These are phyloP conservation scores for Bombus pyrosoma DNA, from an alignment of 1,140 invertebrate species.

Conservation along the genomic window DNA sequence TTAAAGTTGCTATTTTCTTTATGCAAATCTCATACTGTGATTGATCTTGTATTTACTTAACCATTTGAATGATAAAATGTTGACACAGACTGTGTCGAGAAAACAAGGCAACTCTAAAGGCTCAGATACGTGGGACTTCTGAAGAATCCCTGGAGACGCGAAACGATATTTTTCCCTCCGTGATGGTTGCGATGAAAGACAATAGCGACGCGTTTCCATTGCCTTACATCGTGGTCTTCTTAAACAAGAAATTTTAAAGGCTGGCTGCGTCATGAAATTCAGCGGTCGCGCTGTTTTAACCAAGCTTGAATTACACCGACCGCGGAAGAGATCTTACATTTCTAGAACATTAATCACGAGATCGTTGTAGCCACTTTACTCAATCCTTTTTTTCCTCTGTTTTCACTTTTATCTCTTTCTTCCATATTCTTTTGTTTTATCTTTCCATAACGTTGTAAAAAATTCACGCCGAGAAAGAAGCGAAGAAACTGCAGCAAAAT, in stretches of 20 bases:
- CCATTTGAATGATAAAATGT: not conserved
- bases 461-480: not conserved
- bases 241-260: slow-evolving; percentile 45
- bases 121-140: slow-evolving; percentile 1
- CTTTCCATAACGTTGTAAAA: not conserved
- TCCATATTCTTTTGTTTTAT: not conserved
- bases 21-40: not conserved
- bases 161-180: slow-evolving; percentile 39
- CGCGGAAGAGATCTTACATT: slow-evolving; percentile 2
- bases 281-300: not conserved
- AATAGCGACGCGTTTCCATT: slow-evolving; percentile 47
- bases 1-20: not conserved
- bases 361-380: not conserved
- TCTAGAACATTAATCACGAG: slow-evolving; percentile 24
- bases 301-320: not conserved
- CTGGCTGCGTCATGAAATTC: slow-evolving; percentile 28
- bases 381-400: not conserved
- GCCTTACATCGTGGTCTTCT: slow-evolving; percentile 34
- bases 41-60: not conserved
- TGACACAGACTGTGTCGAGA: not conserved
- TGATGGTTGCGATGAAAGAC: slow-evolving; percentile 24
- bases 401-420: not conserved
- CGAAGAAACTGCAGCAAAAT: slow-evolving; percentile 2
- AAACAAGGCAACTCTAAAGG: not conserved
- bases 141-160: slow-evolving; percentile 22